These are phyloP conservation scores for Dipodomys spectabilis DNA, from an alignment of 2,113 vertebrate genomes.

Conservation along the genomic window DNA sequence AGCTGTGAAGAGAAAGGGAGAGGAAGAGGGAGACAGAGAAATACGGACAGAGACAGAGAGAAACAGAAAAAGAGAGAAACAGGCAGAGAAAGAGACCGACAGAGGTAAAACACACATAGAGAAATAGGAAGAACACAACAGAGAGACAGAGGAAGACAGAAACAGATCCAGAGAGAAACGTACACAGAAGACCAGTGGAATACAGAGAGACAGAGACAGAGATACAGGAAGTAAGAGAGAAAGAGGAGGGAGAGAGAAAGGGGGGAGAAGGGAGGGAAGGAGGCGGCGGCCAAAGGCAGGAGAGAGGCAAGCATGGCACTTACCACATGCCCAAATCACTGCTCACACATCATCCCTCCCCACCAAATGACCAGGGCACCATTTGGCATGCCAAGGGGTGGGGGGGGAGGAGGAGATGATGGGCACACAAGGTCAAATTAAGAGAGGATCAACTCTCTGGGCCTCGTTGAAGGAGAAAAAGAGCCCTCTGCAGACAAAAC, in stretches of 20 bases:
- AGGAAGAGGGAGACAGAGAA: no score
- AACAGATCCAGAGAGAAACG: no score
- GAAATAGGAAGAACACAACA: background rate
- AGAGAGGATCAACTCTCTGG: constrained; percentile 50
- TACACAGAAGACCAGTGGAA: no score
- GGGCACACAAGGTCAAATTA: constrained; percentile 62
- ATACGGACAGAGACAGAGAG: no score
- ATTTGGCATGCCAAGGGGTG: background rate
- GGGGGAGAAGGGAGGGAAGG: background rate
- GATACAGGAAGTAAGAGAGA: no score
- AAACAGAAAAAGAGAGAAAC: no score
- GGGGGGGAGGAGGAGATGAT: background rate
- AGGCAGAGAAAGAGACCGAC: no score
- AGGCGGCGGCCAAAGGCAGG: background rate
- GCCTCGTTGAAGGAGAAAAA: constrained; percentile 64
- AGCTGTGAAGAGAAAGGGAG: background rate
- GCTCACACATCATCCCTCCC: background rate
- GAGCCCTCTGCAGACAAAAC: constrained; percentile 78
- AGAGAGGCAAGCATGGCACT: background rate
- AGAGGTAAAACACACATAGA: no score
- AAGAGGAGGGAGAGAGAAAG: no score
- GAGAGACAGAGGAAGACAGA: background rate
- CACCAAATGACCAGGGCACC: constrained; percentile 60
- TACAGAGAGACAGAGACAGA: no score
- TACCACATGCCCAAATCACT: background rate